Percentiles rank a stretch among this genome's conserved stretches.
These are phyloP conservation scores for Meles meles DNA, from an alignment of 2,113 vertebrate genomes.

Conservation along the genomic window DNA sequence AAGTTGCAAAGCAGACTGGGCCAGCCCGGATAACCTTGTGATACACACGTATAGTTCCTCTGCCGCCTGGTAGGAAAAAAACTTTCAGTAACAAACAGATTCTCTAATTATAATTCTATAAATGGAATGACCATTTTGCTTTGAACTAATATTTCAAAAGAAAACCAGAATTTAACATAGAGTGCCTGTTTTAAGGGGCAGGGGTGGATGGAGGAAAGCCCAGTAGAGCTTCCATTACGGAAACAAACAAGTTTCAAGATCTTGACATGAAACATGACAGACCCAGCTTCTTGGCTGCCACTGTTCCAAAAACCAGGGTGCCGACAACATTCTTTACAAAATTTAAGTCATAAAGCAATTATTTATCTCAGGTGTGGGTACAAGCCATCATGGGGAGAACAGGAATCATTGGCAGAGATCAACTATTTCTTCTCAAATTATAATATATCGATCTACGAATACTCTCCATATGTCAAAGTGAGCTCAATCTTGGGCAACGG, in stretches of 20 bases:
- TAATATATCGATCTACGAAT: neutral
- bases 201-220: too few relatives aligned
- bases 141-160: constrained; percentile 11
- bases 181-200: neutral
- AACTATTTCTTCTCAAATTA: neutral
- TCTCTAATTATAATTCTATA: neutral
- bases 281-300: neutral
- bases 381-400: neutral
- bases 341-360: neutral
- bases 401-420: neutral
- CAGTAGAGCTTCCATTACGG: neutral
- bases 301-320: neutral
- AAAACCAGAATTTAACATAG: neutral
- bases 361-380: neutral
- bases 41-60: neutral
- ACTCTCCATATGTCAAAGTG: neutral
- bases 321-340: neutral
- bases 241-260: neutral
- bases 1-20: neutral
- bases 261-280: neutral
- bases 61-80: neutral
- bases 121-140: neutral
- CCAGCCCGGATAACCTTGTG: constrained; percentile 28
- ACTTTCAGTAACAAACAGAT: constrained; percentile 1
- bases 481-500: neutral